Conservation (phyloP, 1,140 invertebrate genomes). For the Zaprionus taronus region DNA sequence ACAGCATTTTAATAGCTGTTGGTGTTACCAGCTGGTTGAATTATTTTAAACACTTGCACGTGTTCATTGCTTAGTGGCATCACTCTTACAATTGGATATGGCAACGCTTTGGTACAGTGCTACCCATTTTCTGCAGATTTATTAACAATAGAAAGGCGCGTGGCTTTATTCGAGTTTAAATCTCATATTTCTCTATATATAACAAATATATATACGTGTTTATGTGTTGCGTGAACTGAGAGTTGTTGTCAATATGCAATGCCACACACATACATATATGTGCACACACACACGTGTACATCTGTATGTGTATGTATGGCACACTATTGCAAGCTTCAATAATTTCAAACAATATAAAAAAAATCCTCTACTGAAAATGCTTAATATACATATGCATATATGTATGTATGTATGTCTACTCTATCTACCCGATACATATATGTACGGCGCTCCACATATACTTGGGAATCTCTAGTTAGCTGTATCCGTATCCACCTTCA, state of each 20-base stretch:
- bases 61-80: too few species aligned
- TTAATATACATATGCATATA: conserved; percentile 12
- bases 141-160: not conserved
- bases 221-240: not conserved
- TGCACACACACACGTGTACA: not conserved
- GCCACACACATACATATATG: not conserved
- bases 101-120: not conserved
- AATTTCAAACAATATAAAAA: not conserved
- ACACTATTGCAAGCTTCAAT: not conserved
- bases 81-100: not conserved
- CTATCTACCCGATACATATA: not conserved
- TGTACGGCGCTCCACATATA: not conserved
- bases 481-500: not conserved
- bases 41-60: not conserved
- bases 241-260: not conserved
- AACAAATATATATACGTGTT: not conserved
- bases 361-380: not conserved
- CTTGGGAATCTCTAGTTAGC: not conserved
- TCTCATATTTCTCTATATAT: not conserved
- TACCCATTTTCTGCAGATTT: not conserved
- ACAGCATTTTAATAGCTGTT: not conserved
- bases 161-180: not conserved
- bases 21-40: not conserved
- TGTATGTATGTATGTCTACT: conserved; percentile 10
- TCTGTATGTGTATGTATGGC: conserved; percentile 2